Evolutionary conservation across 2,113 vertebrate genomes (phyloP).

Genomic region (Axis porcinus): DNA sequence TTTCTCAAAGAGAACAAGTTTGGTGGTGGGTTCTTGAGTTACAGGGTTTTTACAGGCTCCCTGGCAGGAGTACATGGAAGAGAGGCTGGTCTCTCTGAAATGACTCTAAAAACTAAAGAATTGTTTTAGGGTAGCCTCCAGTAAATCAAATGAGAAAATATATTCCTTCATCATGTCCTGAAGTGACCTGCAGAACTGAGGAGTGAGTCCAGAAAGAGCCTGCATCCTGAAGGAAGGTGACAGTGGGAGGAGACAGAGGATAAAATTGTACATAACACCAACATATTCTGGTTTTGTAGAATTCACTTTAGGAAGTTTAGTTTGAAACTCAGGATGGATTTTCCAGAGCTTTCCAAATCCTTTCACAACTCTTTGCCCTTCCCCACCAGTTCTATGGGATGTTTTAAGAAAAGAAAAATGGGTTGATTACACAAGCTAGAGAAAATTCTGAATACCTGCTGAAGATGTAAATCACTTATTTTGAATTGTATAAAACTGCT

Average conservation of each 20-base stretch:
- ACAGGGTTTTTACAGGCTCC: not conserved
- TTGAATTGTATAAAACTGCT: not conserved
- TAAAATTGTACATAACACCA: not conserved
- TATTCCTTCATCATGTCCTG: not conserved
- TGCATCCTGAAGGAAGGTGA: not conserved
- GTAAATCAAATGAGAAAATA: not conserved
- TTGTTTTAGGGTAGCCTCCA: not conserved
- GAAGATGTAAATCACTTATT: not conserved
- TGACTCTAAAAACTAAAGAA: not conserved
- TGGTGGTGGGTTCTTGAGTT: not conserved
- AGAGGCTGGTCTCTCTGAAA: not conserved
- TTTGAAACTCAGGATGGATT: slow-evolving; percentile 14
- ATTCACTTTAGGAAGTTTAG: slow-evolving; percentile 1
- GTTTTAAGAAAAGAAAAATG: slow-evolving; percentile 19
- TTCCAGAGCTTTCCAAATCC: not conserved
- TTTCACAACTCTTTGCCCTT: not conserved
- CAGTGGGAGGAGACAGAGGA: not conserved
- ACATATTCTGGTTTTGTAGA: not conserved
- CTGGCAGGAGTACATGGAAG: not conserved
- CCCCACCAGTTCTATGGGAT: not conserved
- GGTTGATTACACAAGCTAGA: not conserved
- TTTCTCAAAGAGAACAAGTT: not conserved
- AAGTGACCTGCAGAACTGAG: not conserved
- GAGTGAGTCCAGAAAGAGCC: not conserved
- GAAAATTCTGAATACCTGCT: not conserved